These are phyloP conservation scores for Silurus glanis DNA, from an alignment of 2,113 vertebrate genomes.

Conservation along the genomic window DNA sequence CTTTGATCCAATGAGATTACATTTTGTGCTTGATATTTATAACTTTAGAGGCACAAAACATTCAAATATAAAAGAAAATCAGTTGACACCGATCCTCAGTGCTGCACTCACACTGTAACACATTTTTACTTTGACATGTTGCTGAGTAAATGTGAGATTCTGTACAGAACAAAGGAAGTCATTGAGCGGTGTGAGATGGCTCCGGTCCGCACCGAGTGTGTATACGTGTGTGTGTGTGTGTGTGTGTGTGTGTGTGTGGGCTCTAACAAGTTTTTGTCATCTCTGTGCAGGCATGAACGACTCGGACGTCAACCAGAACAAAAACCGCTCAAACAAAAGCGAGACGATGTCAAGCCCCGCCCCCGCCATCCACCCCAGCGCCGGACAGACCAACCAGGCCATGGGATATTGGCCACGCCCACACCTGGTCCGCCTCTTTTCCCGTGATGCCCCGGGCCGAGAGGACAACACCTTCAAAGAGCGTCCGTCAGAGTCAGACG, in stretches of 20 bases:
- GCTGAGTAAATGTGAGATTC: constrained; percentile 32
- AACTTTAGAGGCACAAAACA: neutral
- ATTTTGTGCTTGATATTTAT: too few relatives aligned
- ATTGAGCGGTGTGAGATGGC: constrained; percentile 84
- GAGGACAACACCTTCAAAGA: constrained; percentile 99
- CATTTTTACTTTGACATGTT: constrained; percentile 14
- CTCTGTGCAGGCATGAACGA: constrained; percentile 83
- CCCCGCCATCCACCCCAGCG: constrained; percentile 79
- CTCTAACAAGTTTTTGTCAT: constrained; percentile 80
- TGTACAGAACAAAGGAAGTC: constrained; percentile 67
- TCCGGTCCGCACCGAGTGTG: constrained; percentile 65
- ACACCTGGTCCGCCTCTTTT: constrained; percentile 99
- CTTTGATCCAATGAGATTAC: neutral
- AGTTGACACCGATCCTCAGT: neutral
- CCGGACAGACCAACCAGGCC: constrained; percentile 83
- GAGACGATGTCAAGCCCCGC: constrained; percentile 92
- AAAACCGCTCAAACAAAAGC: constrained; percentile 87
- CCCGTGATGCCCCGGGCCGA: constrained; percentile 97
- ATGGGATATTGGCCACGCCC: constrained; percentile 82
- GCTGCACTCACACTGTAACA: neutral
- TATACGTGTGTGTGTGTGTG: constrained; percentile 65
- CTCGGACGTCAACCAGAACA: constrained; percentile 95
- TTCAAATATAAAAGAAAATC: neutral
- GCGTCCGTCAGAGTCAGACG: constrained; percentile 95
- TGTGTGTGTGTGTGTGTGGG: constrained; percentile 25